A percentile compares a stretch with the other conserved stretches of the same genome.
phyloP scores from a whole-genome alignment of 1,140 invertebrate genomes.

The Drosophila guanche region DNA sequence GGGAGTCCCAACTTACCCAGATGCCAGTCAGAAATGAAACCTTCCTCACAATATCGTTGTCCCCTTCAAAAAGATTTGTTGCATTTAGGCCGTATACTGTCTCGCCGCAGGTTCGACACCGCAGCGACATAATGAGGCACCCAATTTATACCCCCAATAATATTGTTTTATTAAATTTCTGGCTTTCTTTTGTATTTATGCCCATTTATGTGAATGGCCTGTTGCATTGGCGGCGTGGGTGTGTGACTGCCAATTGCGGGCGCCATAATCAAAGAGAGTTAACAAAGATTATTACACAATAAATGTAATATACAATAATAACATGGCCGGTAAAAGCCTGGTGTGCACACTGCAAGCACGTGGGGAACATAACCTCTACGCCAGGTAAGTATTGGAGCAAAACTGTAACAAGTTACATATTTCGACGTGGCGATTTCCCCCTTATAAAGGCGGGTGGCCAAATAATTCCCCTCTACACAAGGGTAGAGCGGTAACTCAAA shows the following conservation, averaged over 20 bases:
- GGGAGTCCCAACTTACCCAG: conserved; percentile 19
- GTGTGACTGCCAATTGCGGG: conserved; percentile 1
- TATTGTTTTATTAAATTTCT: neutral
- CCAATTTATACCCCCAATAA: too few relatives aligned
- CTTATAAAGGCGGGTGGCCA: too few relatives aligned
- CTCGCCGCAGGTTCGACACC: conserved; percentile 38
- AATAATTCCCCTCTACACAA: too few relatives aligned
- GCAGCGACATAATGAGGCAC: conserved; percentile 16
- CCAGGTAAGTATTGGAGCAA: too few relatives aligned
- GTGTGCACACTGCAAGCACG: too few relatives aligned
- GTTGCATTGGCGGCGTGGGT: neutral
- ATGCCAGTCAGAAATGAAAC: conserved; percentile 36
- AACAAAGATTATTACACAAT: neutral
- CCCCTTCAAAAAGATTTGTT: conserved; percentile 18
- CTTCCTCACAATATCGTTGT: conserved; percentile 20
- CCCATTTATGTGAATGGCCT: conserved; percentile 1
- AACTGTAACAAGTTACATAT: too few relatives aligned
- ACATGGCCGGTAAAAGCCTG: too few relatives aligned
- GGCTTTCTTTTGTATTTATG: conserved; percentile 1
- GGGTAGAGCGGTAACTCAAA: too few relatives aligned
- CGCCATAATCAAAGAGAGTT: neutral
- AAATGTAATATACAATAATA: too few relatives aligned
- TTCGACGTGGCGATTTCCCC: too few relatives aligned
- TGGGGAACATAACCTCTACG: too few relatives aligned
- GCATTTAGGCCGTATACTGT: neutral